Evolutionary conservation across 2,113 vertebrate species (phyloP).

Genomic region (Malurus alboscapulatus): DNA sequence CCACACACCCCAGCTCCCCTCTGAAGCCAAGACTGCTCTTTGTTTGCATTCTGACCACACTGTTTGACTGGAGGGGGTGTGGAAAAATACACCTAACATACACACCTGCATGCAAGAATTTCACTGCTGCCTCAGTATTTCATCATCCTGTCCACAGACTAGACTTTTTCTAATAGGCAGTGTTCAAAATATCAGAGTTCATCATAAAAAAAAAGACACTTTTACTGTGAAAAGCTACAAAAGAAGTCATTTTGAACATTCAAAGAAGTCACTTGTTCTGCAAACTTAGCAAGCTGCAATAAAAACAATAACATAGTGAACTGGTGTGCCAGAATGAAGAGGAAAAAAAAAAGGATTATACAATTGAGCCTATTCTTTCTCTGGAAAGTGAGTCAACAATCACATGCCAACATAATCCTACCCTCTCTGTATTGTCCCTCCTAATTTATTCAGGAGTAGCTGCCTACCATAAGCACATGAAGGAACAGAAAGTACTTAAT

Average conservation of each 20-base stretch:
- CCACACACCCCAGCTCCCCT: background rate
- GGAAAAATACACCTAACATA: constrained; percentile 15
- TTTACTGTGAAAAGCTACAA: background rate
- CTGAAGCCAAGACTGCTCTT: background rate
- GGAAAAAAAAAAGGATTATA: background rate
- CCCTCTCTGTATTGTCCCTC: constrained; percentile 18
- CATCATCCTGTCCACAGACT: background rate
- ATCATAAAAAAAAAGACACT: background rate
- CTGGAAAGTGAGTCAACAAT: constrained; percentile 40
- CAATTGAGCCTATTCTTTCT: constrained; percentile 49
- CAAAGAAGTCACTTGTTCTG: constrained; percentile 24
- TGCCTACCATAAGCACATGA: constrained; percentile 22
- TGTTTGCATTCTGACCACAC: constrained; percentile 42
- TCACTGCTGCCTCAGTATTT: background rate
- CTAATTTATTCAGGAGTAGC: constrained; percentile 56
- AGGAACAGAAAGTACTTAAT: constrained; percentile 37
- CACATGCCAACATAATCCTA: constrained; percentile 42
- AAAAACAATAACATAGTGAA: constrained; percentile 38
- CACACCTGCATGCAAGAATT: background rate
- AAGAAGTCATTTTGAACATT: background rate
- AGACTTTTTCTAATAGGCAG: background rate
- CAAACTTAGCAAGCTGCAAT: constrained; percentile 25
- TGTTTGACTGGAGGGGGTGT: constrained; percentile 32
- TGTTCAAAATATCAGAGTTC: background rate
- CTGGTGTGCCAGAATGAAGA: background rate